These are phyloP conservation scores for Hiodon tergisus DNA, from an alignment of 2,113 vertebrate genomes.

Conservation along the genomic window DNA sequence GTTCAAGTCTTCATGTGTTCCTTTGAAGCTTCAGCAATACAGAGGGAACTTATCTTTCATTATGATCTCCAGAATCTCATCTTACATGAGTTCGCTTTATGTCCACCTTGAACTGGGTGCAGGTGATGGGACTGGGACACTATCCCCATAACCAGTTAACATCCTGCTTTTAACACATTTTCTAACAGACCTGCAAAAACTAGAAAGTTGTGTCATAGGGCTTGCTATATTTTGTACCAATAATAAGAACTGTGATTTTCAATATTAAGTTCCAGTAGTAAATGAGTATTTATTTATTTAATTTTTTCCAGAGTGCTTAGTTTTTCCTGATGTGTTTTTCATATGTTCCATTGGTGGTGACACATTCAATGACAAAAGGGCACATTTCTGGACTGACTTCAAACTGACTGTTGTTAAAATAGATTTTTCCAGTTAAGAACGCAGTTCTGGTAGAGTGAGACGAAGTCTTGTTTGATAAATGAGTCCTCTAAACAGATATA, in stretches of 20 bases:
- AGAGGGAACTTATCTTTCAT: background rate
- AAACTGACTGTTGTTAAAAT: background rate
- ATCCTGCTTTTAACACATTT: no score
- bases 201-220: no score
- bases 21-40: background rate
- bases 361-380: background rate
- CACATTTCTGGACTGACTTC: background rate
- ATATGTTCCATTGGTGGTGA: background rate
- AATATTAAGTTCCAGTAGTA: background rate
- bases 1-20: background rate
- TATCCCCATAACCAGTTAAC: no score
- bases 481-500: slow-evolving; percentile 24
- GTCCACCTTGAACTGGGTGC: no score
- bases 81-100: background rate
- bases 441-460: background rate
- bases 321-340: background rate
- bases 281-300: slow-evolving; percentile 20
- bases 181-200: background rate
- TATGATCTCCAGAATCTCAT: background rate
- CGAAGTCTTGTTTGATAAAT: slow-evolving; percentile 36
- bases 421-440: background rate
- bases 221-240: no score
- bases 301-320: background rate
- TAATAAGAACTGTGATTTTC: no score
- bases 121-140: no score